Evolutionary conservation across 2,113 vertebrate species (phyloP), one percentile per base, ranked within the genome.

Genomic region (Crotalus viridis): DNA sequence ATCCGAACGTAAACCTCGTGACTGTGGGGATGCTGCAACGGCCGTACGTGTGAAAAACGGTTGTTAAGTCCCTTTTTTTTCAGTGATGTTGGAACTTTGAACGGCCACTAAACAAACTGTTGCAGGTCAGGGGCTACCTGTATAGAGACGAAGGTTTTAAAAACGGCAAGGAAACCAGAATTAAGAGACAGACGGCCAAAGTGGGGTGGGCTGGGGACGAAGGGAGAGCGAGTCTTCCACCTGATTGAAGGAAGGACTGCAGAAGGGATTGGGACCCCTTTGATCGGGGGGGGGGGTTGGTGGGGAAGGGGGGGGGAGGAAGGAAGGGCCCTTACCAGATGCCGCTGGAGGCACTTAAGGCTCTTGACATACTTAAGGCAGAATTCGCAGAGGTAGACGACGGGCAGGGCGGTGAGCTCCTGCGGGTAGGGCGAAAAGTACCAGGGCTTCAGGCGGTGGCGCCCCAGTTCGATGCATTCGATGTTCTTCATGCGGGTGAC

Each of bases 401-500:
- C 98, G 3, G 99, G 99, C 92, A 99, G 87, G 0, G 98, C 91
- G 55, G 99, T 99, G 64, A 99, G 98, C 94, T 99, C 99, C 96
- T 99, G 99, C 0, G 99, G 99, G 97, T 99, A 99, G 0, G 99
- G 99, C 0, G 98, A 99, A 96, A 99, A 99, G 98, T 99, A 99
- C 99, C 99, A 99, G 24, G 99, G 99, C 97, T 99, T 99, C 91
- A 99, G 97, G 94, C 99, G 97, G 95, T 99, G 99, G 1, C 99
- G 98, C 74, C 99, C 99, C 26, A 99, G 97, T 97, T 99, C 99
- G 22, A 99, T 99, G 91, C 99, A 99, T 96, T 99, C 98, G 0
- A 99, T 99, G 97, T 99, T 99, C 95, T 99, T 99, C 99, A 99
- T 99, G 43, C 99, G 98, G 0, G 99, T 99, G 54, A 99, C 98